Conservation (phyloP, 2,113 vertebrate genomes). For the Psilopogon haemacephalus region DNA sequence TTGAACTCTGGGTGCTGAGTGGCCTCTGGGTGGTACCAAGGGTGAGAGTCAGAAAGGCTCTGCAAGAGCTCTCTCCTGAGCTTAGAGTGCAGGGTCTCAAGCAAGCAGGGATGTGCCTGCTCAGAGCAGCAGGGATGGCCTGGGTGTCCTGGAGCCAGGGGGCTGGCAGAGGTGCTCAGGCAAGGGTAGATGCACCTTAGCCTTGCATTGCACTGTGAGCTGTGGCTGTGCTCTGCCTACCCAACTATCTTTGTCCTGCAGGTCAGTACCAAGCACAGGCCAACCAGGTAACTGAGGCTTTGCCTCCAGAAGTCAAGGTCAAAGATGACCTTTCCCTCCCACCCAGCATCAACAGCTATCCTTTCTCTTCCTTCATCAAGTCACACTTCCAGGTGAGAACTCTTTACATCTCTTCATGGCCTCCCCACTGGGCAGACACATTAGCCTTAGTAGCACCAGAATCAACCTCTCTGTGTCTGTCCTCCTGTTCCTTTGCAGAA, state of each 20-base stretch:
- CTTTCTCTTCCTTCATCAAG: constrained; percentile 84
- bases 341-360: constrained; percentile 76
- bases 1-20: neutral
- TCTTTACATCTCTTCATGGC: neutral
- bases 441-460: neutral
- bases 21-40: neutral
- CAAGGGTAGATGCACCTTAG: neutral
- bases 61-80: neutral
- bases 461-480: neutral
- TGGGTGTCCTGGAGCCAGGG: neutral
- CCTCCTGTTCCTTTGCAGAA: constrained; percentile 14
- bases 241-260: neutral
- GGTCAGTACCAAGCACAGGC: constrained; percentile 56
- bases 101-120: neutral
- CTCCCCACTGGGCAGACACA: neutral
- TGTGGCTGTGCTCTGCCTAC: neutral
- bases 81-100: neutral
- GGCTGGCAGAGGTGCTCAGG: neutral
- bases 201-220: neutral
- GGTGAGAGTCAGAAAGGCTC: neutral
- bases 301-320: constrained; percentile 82
- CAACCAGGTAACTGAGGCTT: constrained; percentile 74
- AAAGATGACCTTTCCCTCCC: constrained; percentile 77
- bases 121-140: neutral
- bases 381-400: constrained; percentile 81